Base-by-base conservation (phyloP, 1,140 invertebrate genomes). In the Augochlora pura region DNA sequence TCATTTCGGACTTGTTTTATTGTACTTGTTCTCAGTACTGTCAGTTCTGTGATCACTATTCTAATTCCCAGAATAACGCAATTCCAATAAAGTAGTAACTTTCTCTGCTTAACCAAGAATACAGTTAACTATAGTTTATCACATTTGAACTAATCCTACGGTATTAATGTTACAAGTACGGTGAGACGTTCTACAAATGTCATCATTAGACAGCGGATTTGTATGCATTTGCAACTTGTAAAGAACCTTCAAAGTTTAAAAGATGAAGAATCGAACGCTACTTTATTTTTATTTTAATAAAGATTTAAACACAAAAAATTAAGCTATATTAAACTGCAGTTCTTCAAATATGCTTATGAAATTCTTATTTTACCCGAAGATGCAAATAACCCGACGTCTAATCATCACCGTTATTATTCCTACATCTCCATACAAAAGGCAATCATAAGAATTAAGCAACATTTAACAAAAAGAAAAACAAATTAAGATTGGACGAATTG, bases 161-260 rank as follows among this genome's bases (percentile, higher is more conserved):
- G n/a, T 62, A 49, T 57, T 18, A 60, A 23, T 57, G 46, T n/a
- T 76, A 68, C 64, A 76, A 46, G 27, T n/a, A 62, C 12, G 67
- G 27, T 68, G 59, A n/a, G 25, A 18, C 42, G 21, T 14, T 75
- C 42, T 14, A 68, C 59, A 60, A 68, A 59, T 67, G 59, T 38
- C 25, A 21, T 18, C 16, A 18, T 21, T 54, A 7, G 49, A 54
- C 16, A 21, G 49, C 49, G 16, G 6, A 54, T 21, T 54, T 54
- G 21, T 21, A 54, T 21, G 4, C 49, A 21, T 6, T 54, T 5
- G 0, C 16, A 21, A 16, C 6, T 54, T 54, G 32, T n/a, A 12
- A 18, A 52, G 12, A 42, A 42, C 42, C 1, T 42, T 42, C 5
- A 12, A 42, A 42, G 12, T 42, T 42, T 9, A 42, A 2, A 42